Evolutionary conservation across 2,797 vertebrate genomes (phyloP).

Genomic region (Holocentrus rufus): DNA sequence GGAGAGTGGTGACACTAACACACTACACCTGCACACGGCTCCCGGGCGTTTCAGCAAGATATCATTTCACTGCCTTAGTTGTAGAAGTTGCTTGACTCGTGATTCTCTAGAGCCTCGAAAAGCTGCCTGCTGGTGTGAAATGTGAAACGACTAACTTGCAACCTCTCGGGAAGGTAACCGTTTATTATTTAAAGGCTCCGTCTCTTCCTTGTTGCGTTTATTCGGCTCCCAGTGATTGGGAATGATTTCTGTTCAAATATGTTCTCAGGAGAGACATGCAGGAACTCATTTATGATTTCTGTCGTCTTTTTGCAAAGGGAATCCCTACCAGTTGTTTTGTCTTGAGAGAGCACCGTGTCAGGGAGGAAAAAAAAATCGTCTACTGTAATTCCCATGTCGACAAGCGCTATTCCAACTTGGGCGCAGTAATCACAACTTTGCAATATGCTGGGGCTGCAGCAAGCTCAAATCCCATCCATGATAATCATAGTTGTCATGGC

Average conservation of each 20-base stretch:
- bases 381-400: constrained; percentile 43
- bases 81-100: constrained; percentile 12
- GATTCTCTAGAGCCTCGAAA: constrained; percentile 15
- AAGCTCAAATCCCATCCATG: constrained; percentile 21
- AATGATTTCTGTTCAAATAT: constrained; percentile 20
- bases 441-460: constrained; percentile 5
- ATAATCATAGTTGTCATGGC: constrained; percentile 17
- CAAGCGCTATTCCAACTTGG: constrained; percentile 20
- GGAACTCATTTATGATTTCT: constrained; percentile 22
- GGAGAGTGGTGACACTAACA: constrained; percentile 50
- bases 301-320: constrained; percentile 20
- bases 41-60: neutral
- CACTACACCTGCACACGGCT: constrained; percentile 20
- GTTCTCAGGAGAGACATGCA: neutral
- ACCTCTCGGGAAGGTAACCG: neutral
- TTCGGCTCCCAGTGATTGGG: constrained; percentile 4
- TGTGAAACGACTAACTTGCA: constrained; percentile 2
- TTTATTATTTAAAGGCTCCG: neutral
- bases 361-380: constrained; percentile 18
- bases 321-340: constrained; percentile 30
- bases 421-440: constrained; percentile 19
- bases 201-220: constrained; percentile 23
- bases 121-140: constrained; percentile 23
- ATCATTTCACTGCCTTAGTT: neutral
- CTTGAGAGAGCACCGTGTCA: constrained; percentile 37